Evolutionary conservation across 2,888 invertebrate genomes (phyloP).

Genomic region (Chydorus sphaericus): DNA sequence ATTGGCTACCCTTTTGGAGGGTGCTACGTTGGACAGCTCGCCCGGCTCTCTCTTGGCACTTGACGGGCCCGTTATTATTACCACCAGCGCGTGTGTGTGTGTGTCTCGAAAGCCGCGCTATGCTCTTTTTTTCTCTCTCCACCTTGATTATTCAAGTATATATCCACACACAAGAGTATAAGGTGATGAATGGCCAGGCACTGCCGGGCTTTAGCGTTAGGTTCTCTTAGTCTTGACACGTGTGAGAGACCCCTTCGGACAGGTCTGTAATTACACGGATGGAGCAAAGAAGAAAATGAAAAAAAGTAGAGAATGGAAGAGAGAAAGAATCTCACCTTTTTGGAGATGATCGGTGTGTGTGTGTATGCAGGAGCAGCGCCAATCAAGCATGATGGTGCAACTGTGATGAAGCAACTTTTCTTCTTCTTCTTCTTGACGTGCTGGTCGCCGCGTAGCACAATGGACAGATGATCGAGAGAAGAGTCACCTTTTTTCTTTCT

Average conservation of each 20-base stretch:
- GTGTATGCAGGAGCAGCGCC: not conserved
- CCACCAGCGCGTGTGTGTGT: too few species aligned
- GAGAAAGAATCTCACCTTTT: too few species aligned
- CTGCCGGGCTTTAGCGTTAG: not conserved
- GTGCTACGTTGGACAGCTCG: too few species aligned
- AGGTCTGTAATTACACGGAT: conserved; percentile 1
- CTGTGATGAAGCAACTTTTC: conserved; percentile 5
- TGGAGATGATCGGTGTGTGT: not conserved
- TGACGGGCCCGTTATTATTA: too few species aligned
- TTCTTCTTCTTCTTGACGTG: too few species aligned
- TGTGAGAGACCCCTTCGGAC: conserved; percentile 2
- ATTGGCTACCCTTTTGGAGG: conserved; percentile 3
- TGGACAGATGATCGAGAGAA: too few species aligned
- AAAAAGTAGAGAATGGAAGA: not conserved
- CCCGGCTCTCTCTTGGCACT: too few species aligned
- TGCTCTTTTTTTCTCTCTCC: too few species aligned
- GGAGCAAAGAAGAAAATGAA: not conserved
- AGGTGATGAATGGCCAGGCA: not conserved
- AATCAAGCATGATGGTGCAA: conserved; percentile 2
- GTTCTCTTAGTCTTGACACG: too few species aligned
- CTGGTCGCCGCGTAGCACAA: not conserved
- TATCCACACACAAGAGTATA: not conserved
- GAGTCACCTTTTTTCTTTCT: not conserved
- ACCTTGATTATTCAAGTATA: conserved; percentile 2
- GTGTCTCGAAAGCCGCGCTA: too few species aligned